A percentile compares a stretch with the other conserved stretches of the same genome.
Conservation (phyloP, 2,888 invertebrate species). For the Lottia scabra region DNA sequence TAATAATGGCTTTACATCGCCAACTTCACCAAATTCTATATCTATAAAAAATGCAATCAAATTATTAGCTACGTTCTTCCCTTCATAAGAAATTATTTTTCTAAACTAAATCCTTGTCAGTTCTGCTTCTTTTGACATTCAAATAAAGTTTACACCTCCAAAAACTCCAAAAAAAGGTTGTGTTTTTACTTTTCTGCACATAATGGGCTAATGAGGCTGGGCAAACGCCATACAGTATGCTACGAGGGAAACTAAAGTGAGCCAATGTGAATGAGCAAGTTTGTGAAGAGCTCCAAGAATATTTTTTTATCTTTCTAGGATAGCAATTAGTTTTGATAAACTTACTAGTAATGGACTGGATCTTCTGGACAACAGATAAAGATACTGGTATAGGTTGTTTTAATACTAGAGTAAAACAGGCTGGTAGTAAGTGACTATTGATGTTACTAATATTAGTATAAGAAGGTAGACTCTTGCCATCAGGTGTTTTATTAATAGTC, state of each 20-base stretch:
- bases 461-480: conserved; percentile 83
- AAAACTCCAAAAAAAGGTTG: too few species aligned
- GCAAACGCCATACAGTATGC: too few species aligned
- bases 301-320: neutral
- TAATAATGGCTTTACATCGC: conserved; percentile 77
- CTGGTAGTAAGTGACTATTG: conserved; percentile 91
- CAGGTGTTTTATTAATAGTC: conserved; percentile 74
- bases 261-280: too few species aligned
- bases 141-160: too few species aligned
- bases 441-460: conserved; percentile 84
- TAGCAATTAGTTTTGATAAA: neutral
- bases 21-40: conserved; percentile 54
- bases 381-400: conserved; percentile 91
- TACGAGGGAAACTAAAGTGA: too few species aligned
- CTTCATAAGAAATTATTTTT: too few species aligned
- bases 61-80: too few species aligned
- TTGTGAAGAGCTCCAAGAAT: neutral
- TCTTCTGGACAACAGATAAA: conserved; percentile 78
- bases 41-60: conserved; percentile 38
- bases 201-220: too few species aligned
- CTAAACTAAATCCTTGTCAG: too few species aligned
- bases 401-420: conserved; percentile 86
- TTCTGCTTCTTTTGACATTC: too few species aligned
- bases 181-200: too few species aligned
- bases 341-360: conserved; percentile 72